phyloP scores from a whole-genome alignment of 2,888 invertebrate species.

The Acronicta alni region DNA sequence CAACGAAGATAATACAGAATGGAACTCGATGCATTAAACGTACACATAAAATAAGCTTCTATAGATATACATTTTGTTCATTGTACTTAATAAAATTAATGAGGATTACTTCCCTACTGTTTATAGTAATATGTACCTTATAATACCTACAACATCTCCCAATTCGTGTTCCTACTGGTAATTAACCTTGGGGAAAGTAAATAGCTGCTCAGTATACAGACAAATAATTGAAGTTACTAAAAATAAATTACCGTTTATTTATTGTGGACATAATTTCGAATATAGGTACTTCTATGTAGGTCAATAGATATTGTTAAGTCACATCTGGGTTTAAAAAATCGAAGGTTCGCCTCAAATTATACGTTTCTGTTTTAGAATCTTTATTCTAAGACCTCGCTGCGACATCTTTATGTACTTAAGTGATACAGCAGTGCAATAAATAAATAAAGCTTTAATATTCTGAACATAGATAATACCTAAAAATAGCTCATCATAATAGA shows the following conservation, averaged over 20 bases:
- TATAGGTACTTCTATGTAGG: conserved; percentile 9
- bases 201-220: conserved; percentile 16
- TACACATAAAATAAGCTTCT: no score
- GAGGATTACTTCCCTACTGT: no score
- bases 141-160: no score
- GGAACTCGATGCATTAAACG: not conserved
- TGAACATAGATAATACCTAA: conserved; percentile 2
- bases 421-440: not conserved
- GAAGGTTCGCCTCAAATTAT: no score
- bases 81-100: no score
- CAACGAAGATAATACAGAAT: not conserved
- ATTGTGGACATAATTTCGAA: conserved; percentile 24
- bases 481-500: not conserved
- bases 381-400: not conserved
- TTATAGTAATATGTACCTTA: not conserved
- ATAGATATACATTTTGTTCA: no score
- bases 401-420: not conserved
- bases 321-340: no score
- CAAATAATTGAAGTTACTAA: conserved; percentile 14
- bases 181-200: conserved; percentile 18
- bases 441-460: conserved; percentile 4
- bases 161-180: no score
- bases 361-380: no score
- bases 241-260: conserved; percentile 24
- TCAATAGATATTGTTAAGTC: no score